These are phyloP conservation scores for Manis crassicaudata DNA, from an alignment of 2,797 vertebrate genomes.

Conservation along the genomic window DNA sequence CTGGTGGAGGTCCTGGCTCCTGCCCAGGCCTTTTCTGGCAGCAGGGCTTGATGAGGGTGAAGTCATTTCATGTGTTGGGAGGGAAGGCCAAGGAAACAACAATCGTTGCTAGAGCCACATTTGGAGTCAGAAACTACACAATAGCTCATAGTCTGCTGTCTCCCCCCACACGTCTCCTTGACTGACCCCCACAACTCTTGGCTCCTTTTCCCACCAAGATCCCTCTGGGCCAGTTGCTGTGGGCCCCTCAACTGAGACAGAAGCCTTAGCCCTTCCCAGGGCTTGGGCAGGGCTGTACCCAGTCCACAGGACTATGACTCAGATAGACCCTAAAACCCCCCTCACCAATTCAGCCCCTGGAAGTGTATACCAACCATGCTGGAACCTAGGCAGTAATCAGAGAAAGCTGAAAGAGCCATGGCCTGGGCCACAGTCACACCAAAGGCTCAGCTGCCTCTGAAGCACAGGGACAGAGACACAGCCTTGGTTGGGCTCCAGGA, in stretches of 20 bases:
- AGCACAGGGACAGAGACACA: not conserved
- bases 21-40: conserved; percentile 33
- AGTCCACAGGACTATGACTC: not conserved
- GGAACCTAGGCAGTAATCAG: not conserved
- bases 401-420: not conserved
- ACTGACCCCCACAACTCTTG: not conserved
- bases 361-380: not conserved
- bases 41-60: conserved; percentile 1
- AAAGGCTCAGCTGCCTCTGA: not conserved
- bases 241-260: not conserved
- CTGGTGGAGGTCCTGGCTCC: conserved; percentile 24
- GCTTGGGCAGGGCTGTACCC: not conserved
- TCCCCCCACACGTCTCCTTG: not conserved
- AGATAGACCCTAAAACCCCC: not conserved
- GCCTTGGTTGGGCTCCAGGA: not conserved
- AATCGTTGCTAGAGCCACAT: not conserved
- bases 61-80: conserved; percentile 39
- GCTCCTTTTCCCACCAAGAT: not conserved
- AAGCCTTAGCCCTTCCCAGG: not conserved
- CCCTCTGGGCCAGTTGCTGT: not conserved
- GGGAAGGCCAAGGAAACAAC: not conserved
- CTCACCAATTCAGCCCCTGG: not conserved
- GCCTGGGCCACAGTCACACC: not conserved
- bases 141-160: conserved; percentile 6
- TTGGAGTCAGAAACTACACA: not conserved